Conservation (phyloP, 2,888 invertebrate species). For the Drosophila sordidapex region DNA sequence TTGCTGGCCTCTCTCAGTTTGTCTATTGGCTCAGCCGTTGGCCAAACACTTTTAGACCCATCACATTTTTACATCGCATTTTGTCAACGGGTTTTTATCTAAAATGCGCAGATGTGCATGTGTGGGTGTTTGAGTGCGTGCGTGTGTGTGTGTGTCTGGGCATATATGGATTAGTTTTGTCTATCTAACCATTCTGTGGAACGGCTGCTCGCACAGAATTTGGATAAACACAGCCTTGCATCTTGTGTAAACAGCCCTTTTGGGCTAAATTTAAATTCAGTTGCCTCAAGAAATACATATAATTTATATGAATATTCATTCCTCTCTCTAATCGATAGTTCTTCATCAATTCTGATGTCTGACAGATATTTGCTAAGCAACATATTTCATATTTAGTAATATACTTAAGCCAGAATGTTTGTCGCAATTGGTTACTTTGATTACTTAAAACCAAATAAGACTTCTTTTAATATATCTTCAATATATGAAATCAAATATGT, state of each 20-base stretch:
- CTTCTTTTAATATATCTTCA: background rate
- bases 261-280: background rate
- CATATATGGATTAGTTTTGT: constrained; percentile 5
- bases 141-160: background rate
- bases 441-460: background rate
- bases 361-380: background rate
- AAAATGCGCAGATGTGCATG: constrained; percentile 24
- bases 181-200: background rate
- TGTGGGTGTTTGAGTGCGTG: background rate
- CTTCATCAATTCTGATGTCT: background rate
- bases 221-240: background rate
- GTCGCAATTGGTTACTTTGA: background rate
- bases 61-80: constrained; percentile 53
- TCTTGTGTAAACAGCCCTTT: background rate
- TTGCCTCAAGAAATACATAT: background rate
- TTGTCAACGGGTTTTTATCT: constrained; percentile 40
- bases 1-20: constrained; percentile 1
- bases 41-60: constrained; percentile 58
- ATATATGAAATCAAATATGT: background rate
- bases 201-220: background rate
- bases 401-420: no score
- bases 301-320: background rate
- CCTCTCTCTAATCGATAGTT: background rate
- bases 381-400: background rate
- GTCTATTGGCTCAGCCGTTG: constrained; percentile 45